Evolutionary conservation across 1,140 invertebrate genomes (phyloP).

Genomic region (Stenopsyche tienmushanensis): DNA sequence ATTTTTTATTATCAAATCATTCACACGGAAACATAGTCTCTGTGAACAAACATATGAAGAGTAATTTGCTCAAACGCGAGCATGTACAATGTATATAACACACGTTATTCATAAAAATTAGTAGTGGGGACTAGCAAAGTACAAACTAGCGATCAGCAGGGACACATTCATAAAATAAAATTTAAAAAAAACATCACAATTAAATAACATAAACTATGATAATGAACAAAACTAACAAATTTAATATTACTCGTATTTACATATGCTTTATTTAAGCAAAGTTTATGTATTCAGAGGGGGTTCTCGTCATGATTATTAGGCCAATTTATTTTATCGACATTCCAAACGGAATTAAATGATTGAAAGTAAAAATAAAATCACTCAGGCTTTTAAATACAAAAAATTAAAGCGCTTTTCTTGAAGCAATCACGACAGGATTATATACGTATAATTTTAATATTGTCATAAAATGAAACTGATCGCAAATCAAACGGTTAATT

Average conservation of each 20-base stretch:
- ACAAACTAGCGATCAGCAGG: conserved; percentile 29
- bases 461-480: too few species aligned
- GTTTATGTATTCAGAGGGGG: too few species aligned
- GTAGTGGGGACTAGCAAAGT: conserved; percentile 37
- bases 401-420: too few species aligned
- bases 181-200: conserved; percentile 28
- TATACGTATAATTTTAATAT: too few species aligned
- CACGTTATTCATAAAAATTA: conserved; percentile 15
- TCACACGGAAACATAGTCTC: neutral
- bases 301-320: too few species aligned
- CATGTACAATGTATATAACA: conserved; percentile 19
- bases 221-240: neutral
- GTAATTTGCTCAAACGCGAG: neutral
- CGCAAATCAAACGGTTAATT: too few species aligned
- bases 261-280: neutral
- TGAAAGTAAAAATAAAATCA: too few species aligned
- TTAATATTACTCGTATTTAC: neutral
- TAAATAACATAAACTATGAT: neutral
- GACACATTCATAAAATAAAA: conserved; percentile 27
- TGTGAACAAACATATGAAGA: conserved; percentile 4
- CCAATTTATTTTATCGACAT: too few species aligned
- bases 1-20: neutral
- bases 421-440: too few species aligned
- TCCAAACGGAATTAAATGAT: too few species aligned
- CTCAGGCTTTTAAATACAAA: too few species aligned